These are phyloP conservation scores for Acanthosepion pharaonis DNA, from an alignment of 2,888 invertebrate genomes.

Conservation along the genomic window DNA sequence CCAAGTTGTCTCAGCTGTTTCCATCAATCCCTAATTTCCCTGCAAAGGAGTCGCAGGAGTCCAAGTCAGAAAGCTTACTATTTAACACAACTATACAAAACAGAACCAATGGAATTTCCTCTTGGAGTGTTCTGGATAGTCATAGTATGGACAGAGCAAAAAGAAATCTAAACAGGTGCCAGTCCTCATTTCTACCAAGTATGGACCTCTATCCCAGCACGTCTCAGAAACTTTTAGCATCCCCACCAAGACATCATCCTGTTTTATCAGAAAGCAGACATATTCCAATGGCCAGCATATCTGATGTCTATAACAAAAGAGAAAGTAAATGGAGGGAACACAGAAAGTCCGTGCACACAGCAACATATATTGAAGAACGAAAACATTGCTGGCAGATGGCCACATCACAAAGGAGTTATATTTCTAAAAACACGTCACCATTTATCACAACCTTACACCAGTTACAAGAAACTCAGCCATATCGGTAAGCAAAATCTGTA, in stretches of 20 bases:
- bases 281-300: not conserved
- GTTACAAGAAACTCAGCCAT: not conserved
- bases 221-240: not conserved
- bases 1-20: not conserved
- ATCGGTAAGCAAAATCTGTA: not conserved
- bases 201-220: not conserved
- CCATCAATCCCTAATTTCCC: not conserved
- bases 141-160: not conserved
- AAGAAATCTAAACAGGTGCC: not conserved
- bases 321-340: not conserved
- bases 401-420: not conserved
- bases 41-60: not conserved
- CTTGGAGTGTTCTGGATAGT: no score
- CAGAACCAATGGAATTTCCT: no score
- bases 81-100: not conserved
- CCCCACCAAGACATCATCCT: not conserved
- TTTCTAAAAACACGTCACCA: not conserved
- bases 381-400: not conserved
- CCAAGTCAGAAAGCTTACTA: not conserved
- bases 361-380: not conserved
- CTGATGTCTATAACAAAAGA: not conserved
- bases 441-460: constrained; percentile 42
- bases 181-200: not conserved
- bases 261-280: not conserved
- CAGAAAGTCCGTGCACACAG: not conserved